Base-by-base conservation (phyloP, 2,888 invertebrate genomes). In the Xanthorhoe designata region DNA sequence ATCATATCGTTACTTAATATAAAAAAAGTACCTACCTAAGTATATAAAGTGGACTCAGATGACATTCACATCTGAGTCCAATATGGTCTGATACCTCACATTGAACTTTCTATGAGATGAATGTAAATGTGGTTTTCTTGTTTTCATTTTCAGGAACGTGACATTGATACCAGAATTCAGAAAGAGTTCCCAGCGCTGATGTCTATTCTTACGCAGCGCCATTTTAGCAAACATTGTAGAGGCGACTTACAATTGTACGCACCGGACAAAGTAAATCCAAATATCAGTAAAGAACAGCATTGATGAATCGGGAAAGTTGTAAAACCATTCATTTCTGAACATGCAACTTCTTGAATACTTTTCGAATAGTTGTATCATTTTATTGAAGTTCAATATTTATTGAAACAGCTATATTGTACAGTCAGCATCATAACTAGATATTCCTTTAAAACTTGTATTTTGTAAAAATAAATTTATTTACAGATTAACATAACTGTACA, bases 121-220 rank as follows among this genome's bases (percentile, higher is more conserved):
- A n/a, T n/a, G n/a, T n/a, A n/a, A n/a, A n/a, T n/a, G 0, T 2
- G 35, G 6, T 38, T 38, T 38, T 42, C 10, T 29, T 9, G 7
- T 32, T 53, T 47, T 71, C 1, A 13, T 42, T 75, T 71, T 70
- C 77, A 92, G 84, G 89, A 94, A 78, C 87, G 87, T 24, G 88
- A 92, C 50, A 69, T 87, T 8, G 91, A 91, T 54, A 80, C 84
- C 4, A 85, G 82, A 18, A 71, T 86, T 13, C 83, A 83, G 56
- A 81, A 85, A 49, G 92, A 94, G 68, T 95, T 94, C 75, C 92
- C 94, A 0, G 88, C 94, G 10, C 78, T 95, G 24, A 95, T 95
- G 92, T 91, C 94, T 0, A 91, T 94, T 62, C 83, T 95, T 24
- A 94, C 95, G 17, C 95, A 95, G 76, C 86, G 95, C 64, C 95